Base-by-base conservation (phyloP, 2,888 invertebrate genomes). In the Xestia xanthographa region DNA sequence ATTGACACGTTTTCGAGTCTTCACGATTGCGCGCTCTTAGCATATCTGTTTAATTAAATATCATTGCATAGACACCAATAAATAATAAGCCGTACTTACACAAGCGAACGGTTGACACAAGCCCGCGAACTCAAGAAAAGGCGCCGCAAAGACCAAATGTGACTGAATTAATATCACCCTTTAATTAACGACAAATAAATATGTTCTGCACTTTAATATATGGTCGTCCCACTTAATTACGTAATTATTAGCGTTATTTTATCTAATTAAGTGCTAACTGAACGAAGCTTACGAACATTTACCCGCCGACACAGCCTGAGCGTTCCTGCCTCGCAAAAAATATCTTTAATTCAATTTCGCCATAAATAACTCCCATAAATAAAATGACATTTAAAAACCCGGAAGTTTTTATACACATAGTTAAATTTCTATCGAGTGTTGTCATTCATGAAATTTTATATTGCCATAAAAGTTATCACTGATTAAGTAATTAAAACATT, bases 401-500 rank as follows among this genome's bases (percentile, higher is more conserved):
- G 79, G 85, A 82, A 85, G 66, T 66, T 77, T 77, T 75, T 77
- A 71, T 53, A 62, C 34, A 66, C 58, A 9, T 70, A 38, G 72
- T 79, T 75, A 58, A 77, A 72, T 86, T 74, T 80, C 77, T 84
- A 80, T 75, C 26, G 34, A 77, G 70, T 79, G 73, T 71, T 83
- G 65, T 71, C 82, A 82, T 84, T 80, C 58, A 82, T 82, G 75
- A 80, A 83, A 79, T 79, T 84, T 82, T 84, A 82, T 83, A 82
- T 80, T 72, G 79, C 82, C 84, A 88, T 90, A 87, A 77, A 85
- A 77, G 79, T 79, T 65, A 76, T 76, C 81, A 78, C 80, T 86
- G 82, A 90, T 90, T 87, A 86, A 89, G 90, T 86, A 85, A 90
- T 90, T 90, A 90, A 72, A 85, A 80, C 83, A 88, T 86, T 84